Base-by-base conservation (phyloP, 2,113 vertebrate genomes). In the Brienomyrus longianalis region DNA sequence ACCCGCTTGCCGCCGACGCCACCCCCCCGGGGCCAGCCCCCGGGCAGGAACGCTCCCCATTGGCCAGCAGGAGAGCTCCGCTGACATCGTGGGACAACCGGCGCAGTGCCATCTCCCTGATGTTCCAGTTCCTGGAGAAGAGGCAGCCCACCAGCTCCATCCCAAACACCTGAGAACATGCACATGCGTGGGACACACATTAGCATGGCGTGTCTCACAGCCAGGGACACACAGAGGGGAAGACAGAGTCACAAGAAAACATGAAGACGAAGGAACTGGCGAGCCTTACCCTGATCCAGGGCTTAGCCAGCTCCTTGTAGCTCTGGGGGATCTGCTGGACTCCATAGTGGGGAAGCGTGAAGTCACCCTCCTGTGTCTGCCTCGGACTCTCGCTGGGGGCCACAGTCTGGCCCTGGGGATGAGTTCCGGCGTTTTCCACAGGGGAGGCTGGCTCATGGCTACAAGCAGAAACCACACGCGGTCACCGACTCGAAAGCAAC, bases 81-180 rank as follows among this genome's bases (percentile, higher is more conserved):
- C 97, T 98, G 90, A 98, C 97, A 84, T 98, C 97, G 39, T 98
- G 97, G 62, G 97, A 97, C 91, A 98, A 96, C 91, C 97, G 96
- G 62, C 97, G 92, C 80, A 98, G 96, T 21, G 97, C 97, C 97
- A 98, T 98, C 93, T 98, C 97, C 92, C 97, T 92, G 92, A 98
- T 96, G 95, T 97, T 98, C 97, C 97, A 98, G 96, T 97, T 97
- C 90, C 97, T 96, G 93, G 97, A 98, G 95, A 98, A 98, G 91
- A 98, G 97, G 93, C 97, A 98, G 93, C 97, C 97, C 83, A 98
- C 97, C 90, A 98, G 94, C 91, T 98, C 97, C 94, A 96, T 96
- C 91, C 97, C 97, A 93, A 98, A 98, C 48, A 97, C 97, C 97
- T 98, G 89, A 10, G 51, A 19, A 83, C 3, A 52, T 39, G 52